Base-by-base conservation (phyloP, 2,888 invertebrate species). In the Leucophenga montana region DNA sequence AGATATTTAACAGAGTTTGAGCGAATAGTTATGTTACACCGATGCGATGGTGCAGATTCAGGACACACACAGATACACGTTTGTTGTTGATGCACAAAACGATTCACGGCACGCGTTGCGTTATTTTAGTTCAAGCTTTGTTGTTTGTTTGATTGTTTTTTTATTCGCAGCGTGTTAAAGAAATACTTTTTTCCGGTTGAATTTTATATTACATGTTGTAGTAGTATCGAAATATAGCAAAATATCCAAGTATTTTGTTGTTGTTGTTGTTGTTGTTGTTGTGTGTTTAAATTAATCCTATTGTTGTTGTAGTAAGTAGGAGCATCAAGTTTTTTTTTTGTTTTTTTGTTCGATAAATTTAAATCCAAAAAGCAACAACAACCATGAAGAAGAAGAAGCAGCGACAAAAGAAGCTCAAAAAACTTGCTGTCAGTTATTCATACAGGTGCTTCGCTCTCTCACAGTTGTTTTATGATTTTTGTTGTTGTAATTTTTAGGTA, bases 391-490 rank as follows among this genome's bases (percentile, higher is more conserved):
- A 39, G 27, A 27, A 3, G 27, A 27, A 27, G 27, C 27, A 27
- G 39, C 39, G 8, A 8, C 39, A 39, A 39, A 39, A 62, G 33
- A 62, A 20, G 39, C 39, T 39, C 39, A 39, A 67, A n/a, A 67
- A 59, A 67, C 48, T 39, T 20, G 57, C 22, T 44, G 46, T 14
- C 27, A 57, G 14, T 57, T 31, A 57, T n/a, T 57, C 57, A 57
- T n/a, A 64, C 62, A 64, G 62, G 62, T 64, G 62, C 44, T 46
- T 64, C 59, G 27, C 62, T 64, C 62, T 46, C 62, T 50, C 50
- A n/a, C 18, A 46, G 62, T 48, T 64, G 27, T 64, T 61, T 39
- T 48, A 48, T 33, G 46, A 14, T 46, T 31, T 22, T 57, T 44
- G 16, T 61, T 20, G 16, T 61, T 61, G 61, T 61, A 33, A 16